phyloP scores from a whole-genome alignment of 2,113 vertebrate genomes.

The Dolichallabes microphthalmus region DNA sequence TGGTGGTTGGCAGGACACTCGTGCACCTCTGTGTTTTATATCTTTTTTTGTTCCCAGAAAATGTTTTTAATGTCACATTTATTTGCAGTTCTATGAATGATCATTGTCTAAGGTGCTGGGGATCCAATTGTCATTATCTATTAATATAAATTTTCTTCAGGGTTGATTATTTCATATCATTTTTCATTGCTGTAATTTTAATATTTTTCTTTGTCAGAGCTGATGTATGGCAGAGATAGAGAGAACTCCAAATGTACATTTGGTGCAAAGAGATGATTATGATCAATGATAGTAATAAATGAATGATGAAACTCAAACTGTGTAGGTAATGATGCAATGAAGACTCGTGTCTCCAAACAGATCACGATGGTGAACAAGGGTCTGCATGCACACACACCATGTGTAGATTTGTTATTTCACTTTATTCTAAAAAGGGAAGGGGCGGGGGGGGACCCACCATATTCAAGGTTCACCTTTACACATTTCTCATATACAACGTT shows the following conservation, averaged over 20 bases:
- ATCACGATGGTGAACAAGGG: neutral
- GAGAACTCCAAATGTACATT: slow-evolving; percentile 51
- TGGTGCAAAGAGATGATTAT: slow-evolving; percentile 57
- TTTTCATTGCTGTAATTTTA: slow-evolving; percentile 59
- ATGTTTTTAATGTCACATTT: slow-evolving; percentile 48
- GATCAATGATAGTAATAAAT: slow-evolving; percentile 63
- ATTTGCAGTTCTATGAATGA: slow-evolving; percentile 57
- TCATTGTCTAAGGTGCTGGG: slow-evolving; percentile 62
- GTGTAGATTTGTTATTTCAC: slow-evolving; percentile 30
- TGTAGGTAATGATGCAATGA: slow-evolving; percentile 17
- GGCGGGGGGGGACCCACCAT: slow-evolving; percentile 39
- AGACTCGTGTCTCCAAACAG: neutral
- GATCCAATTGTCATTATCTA: slow-evolving; percentile 56
- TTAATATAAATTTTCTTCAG: slow-evolving; percentile 55
- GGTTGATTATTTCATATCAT: slow-evolving; percentile 53
- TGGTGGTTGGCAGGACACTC: slow-evolving; percentile 50
- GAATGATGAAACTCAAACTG: slow-evolving; percentile 51
- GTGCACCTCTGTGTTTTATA: slow-evolving; percentile 51
- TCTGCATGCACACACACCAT: slow-evolving; percentile 4
- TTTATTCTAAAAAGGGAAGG: slow-evolving; percentile 53
- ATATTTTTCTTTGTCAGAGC: slow-evolving; percentile 53
- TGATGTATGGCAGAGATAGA: slow-evolving; percentile 49
- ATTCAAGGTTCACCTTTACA: slow-evolving; percentile 56
- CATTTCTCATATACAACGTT: slow-evolving; percentile 47
- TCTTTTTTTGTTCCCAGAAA: slow-evolving; percentile 42